phyloP scores from a whole-genome alignment of 2,113 vertebrate species.

The Nyctibius bracteatus region DNA sequence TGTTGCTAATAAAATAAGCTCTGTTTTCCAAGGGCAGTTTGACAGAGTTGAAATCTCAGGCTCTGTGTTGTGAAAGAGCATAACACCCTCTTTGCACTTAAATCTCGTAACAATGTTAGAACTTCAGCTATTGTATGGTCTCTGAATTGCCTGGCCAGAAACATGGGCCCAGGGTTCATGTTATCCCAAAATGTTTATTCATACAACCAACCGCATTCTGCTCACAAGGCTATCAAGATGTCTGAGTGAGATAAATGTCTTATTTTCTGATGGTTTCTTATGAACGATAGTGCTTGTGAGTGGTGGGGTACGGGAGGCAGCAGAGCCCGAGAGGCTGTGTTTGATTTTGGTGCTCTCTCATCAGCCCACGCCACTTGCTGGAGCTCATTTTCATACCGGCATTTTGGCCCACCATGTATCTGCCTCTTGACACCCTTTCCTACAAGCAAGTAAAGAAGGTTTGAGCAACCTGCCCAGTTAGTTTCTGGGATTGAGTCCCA shows the following conservation, averaged over 20 bases:
- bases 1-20: constrained; percentile 57
- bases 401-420: neutral
- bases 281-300: neutral
- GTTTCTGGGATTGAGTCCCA: neutral
- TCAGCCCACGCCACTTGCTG: neutral
- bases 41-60: constrained; percentile 34
- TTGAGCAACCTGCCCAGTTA: neutral
- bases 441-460: neutral
- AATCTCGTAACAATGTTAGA: constrained; percentile 8
- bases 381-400: neutral
- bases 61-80: constrained; percentile 25
- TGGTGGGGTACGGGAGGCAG: fast-evolving
- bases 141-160: neutral
- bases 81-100: constrained; percentile 28
- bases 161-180: neutral
- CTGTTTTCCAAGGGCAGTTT: constrained; percentile 40
- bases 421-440: neutral
- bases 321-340: neutral
- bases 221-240: neutral
- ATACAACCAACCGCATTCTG: neutral
- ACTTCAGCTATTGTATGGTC: neutral
- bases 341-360: neutral
- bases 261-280: neutral
- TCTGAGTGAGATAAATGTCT: neutral
- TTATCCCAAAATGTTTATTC: constrained; percentile 31